phyloP scores from a whole-genome alignment of 2,888 invertebrate genomes.

The Melikaiella ostensackeni region DNA sequence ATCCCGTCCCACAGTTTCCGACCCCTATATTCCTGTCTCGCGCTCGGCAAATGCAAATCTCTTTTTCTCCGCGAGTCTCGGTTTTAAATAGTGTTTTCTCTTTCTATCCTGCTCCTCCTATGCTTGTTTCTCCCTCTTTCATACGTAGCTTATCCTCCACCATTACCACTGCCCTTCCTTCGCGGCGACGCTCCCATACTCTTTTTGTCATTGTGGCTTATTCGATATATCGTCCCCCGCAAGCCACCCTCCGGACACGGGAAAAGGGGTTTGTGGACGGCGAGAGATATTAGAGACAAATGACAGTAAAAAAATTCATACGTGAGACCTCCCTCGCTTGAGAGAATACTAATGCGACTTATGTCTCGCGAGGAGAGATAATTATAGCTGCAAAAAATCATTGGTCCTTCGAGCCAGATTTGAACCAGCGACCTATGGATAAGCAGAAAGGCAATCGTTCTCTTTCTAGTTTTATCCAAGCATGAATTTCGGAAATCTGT shows the following conservation, averaged over 20 bases:
- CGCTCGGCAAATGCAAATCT: constrained; percentile 69
- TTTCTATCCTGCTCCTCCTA: constrained; percentile 56
- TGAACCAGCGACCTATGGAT: constrained; percentile 74
- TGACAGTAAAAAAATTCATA: constrained; percentile 74
- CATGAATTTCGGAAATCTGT: neutral
- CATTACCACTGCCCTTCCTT: constrained; percentile 64
- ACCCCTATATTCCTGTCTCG: constrained; percentile 56
- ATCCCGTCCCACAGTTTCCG: constrained; percentile 49
- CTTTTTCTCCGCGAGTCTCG: constrained; percentile 72
- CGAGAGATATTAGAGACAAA: constrained; percentile 77
- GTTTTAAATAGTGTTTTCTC: constrained; percentile 71
- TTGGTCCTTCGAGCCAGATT: constrained; percentile 71
- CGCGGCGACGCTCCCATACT: constrained; percentile 65
- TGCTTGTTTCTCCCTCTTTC: constrained; percentile 51
- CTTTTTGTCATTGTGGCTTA: constrained; percentile 76
- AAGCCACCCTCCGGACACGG: constrained; percentile 53
- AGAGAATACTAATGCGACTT: constrained; percentile 56
- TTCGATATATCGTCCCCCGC: constrained; percentile 73
- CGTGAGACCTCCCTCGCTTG: constrained; percentile 66
- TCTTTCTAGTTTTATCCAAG: neutral
- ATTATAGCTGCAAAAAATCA: neutral
- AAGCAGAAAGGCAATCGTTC: neutral
- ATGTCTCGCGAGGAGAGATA: constrained; percentile 25
- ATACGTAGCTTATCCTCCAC: constrained; percentile 58
- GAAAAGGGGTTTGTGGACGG: constrained; percentile 57